These are phyloP conservation scores for Lasioglossum leucozonium DNA, from an alignment of 2,888 invertebrate species.

Conservation along the genomic window DNA sequence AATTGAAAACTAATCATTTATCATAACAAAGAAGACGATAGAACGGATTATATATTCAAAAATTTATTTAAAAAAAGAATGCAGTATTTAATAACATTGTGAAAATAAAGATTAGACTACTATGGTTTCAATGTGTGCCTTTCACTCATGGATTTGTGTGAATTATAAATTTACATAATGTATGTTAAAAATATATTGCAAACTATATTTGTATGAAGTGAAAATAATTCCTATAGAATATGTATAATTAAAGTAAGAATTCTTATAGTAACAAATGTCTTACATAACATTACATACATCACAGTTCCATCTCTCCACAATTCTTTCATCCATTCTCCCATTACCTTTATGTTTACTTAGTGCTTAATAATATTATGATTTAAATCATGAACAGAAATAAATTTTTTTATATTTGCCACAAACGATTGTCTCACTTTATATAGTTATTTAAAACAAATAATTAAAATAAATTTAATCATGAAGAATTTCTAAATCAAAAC, in stretches of 20 bases:
- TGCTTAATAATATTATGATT: constrained; percentile 10
- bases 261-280: constrained; percentile 23
- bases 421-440: constrained; percentile 6
- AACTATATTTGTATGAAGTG: constrained; percentile 66
- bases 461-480: constrained; percentile 4
- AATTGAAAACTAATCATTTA: constrained; percentile 13
- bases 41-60: not conserved
- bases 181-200: constrained; percentile 60
- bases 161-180: constrained; percentile 66
- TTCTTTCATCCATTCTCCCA: not conserved
- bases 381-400: not conserved
- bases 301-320: constrained; percentile 3
- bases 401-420: not conserved
- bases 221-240: constrained; percentile 52
- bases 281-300: constrained; percentile 30
- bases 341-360: constrained; percentile 22
- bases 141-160: constrained; percentile 70
- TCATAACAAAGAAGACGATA: not conserved
- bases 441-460: not conserved
- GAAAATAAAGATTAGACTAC: constrained; percentile 54
- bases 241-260: constrained; percentile 32
- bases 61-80: constrained; percentile 11
- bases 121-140: constrained; percentile 78
- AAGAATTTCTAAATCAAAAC: not conserved
- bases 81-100: constrained; percentile 36